Percentiles rank a stretch among this genome's conserved stretches.
phyloP scores from a whole-genome alignment of 2,888 invertebrate species.

The Machimus atricapillus region DNA sequence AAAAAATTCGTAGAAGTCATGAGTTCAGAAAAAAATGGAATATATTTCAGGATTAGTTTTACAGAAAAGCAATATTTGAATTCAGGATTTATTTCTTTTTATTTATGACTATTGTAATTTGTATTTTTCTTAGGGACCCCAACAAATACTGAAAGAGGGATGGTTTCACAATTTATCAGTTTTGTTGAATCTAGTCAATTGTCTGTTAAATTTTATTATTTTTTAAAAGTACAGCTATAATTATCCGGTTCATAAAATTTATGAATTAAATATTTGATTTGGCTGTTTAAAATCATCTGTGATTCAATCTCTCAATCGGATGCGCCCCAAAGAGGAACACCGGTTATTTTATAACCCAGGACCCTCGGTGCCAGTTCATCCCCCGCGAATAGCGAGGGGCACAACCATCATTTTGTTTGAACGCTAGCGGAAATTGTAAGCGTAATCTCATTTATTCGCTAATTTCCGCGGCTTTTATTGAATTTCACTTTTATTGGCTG shows the following conservation, averaged over 20 bases:
- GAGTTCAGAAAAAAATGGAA: neutral
- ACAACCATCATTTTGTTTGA: neutral
- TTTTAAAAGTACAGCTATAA: neutral
- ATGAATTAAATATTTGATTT: neutral
- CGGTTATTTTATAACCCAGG: neutral
- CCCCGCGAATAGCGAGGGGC: neutral
- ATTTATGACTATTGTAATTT: neutral
- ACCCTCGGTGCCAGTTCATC: neutral
- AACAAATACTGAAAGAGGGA: too few relatives aligned
- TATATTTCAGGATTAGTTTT: neutral
- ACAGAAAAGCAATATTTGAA: neutral
- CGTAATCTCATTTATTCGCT: constrained; percentile 9
- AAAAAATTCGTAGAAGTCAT: neutral
- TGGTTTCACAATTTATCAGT: too few relatives aligned
- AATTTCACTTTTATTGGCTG: constrained; percentile 10
- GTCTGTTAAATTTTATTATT: neutral
- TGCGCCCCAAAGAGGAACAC: too few relatives aligned
- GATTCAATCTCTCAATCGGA: neutral
- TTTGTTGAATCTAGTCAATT: neutral
- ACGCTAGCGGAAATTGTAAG: neutral
- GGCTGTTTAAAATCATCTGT: neutral
- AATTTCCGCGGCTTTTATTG: constrained; percentile 8
- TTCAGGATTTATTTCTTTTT: neutral
- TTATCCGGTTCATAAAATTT: too few relatives aligned
- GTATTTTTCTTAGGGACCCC: too few relatives aligned